A percentile compares a stretch with the other conserved stretches of the same genome.
Conservation (phyloP, 1,140 invertebrate species). For the Orchesella cincta region DNA sequence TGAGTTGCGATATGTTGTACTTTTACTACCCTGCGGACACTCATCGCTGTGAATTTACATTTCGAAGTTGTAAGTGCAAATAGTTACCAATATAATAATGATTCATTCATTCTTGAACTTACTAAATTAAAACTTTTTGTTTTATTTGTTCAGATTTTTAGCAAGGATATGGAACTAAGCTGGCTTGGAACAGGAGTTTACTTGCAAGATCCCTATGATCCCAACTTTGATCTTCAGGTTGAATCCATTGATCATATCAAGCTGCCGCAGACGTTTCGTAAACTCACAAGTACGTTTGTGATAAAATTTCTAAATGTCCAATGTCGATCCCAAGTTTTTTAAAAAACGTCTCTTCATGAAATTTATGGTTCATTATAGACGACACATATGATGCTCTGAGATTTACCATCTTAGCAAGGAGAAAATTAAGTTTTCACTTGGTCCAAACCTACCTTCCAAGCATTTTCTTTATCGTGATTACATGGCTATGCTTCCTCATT, state of each 20-base stretch:
- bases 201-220: conserved; percentile 18
- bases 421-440: conserved; percentile 45
- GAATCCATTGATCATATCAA: conserved; percentile 28
- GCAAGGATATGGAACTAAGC: conserved; percentile 26
- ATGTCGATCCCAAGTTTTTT: too few species aligned
- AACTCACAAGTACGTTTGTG: conserved; percentile 32
- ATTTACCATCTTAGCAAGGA: conserved; percentile 36
- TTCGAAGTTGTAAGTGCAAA: conserved; percentile 46
- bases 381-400: conserved; percentile 31
- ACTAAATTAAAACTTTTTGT: too few species aligned
- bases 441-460: conserved; percentile 44
- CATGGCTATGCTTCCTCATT: conserved; percentile 35
- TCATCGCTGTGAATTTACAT: conserved; percentile 34
- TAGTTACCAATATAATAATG: too few species aligned
- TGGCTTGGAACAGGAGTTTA: conserved; percentile 34
- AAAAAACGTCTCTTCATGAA: not conserved
- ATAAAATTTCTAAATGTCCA: too few species aligned
- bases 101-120: too few species aligned
- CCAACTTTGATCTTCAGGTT: conserved; percentile 41
- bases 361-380: conserved; percentile 21
- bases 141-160: too few species aligned
- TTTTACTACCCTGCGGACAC: conserved; percentile 46
- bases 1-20: conserved; percentile 41
- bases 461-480: conserved; percentile 44
- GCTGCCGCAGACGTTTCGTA: conserved; percentile 27